Conservation (phyloP, 1,140 invertebrate species). For the Capitella teleta region DNA sequence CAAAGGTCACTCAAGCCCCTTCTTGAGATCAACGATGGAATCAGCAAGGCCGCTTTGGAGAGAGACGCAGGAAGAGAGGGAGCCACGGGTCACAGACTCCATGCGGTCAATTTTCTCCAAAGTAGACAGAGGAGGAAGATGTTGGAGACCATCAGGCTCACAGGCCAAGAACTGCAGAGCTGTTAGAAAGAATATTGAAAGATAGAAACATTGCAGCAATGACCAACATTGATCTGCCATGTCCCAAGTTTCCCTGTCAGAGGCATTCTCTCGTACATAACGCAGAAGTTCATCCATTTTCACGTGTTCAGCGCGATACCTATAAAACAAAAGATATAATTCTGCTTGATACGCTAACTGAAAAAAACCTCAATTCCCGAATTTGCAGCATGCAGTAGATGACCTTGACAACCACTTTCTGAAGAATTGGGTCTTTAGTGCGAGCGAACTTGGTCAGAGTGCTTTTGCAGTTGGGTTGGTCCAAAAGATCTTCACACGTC, state of each 20-base stretch:
- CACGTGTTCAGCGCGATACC: conserved; percentile 15
- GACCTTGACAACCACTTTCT: conserved; percentile 36
- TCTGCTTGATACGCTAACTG: background rate
- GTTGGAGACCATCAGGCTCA: background rate
- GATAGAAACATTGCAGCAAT: background rate
- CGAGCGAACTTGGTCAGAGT: conserved; percentile 22
- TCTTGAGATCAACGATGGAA: background rate
- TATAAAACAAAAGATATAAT: conserved; percentile 7
- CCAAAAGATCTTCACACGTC: conserved; percentile 26
- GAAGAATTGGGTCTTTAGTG: conserved; percentile 23
- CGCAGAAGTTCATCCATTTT: conserved; percentile 22
- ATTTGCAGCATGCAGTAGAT: conserved; percentile 24
- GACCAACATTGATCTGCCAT: conserved; percentile 33
- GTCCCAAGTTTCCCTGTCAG: conserved; percentile 29
- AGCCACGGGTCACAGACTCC: background rate
- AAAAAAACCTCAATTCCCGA: conserved; percentile 20
- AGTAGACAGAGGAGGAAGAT: background rate
- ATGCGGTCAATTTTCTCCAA: conserved; percentile 3
- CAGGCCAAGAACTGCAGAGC: background rate
- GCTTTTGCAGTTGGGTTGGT: conserved; percentile 17
- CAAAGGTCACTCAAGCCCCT: background rate
- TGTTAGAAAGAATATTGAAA: background rate
- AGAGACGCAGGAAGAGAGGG: background rate
- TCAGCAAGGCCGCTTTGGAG: background rate
- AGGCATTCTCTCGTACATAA: conserved; percentile 24